Evolutionary conservation across 2,888 invertebrate species (phyloP).

Genomic region (Drosophila diplacantha): DNA sequence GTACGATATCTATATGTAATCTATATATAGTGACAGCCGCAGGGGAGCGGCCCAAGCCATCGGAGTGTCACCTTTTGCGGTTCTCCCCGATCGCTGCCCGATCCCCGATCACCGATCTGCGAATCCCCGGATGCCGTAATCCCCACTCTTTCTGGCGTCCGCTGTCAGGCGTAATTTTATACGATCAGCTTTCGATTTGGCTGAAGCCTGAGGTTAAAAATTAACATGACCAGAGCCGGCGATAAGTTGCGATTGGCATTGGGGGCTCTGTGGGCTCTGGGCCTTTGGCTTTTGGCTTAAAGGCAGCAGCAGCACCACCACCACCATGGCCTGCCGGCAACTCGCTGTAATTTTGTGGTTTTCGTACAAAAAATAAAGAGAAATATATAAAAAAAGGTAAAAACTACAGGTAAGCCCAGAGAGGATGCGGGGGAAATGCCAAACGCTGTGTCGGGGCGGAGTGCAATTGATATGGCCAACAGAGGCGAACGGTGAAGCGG

Average conservation of each 20-base stretch:
- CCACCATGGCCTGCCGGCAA: constrained; percentile 4
- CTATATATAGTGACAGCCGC: constrained; percentile 54
- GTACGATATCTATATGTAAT: constrained; percentile 59
- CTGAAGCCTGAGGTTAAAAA: constrained; percentile 72
- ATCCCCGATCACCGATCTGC: constrained; percentile 15
- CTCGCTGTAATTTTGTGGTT: constrained; percentile 69
- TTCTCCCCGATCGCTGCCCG: constrained; percentile 36
- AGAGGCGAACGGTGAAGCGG: constrained; percentile 42
- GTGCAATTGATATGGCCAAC: constrained; percentile 63
- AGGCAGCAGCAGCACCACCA: constrained; percentile 5
- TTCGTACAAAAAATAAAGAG: constrained; percentile 49
- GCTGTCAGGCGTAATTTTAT: constrained; percentile 71
- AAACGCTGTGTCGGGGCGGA: constrained; percentile 36
- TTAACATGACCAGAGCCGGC: constrained; percentile 64
- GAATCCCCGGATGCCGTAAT: constrained; percentile 19
- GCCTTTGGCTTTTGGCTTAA: constrained; percentile 15
- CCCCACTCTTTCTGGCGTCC: constrained; percentile 32
- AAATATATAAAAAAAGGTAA: constrained; percentile 12
- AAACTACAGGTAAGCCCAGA: constrained; percentile 6
- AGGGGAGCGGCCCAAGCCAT: constrained; percentile 52
- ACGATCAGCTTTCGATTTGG: constrained; percentile 71
- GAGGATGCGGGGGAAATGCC: constrained; percentile 23
- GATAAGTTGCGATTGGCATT: constrained; percentile 69
- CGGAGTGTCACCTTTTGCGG: constrained; percentile 70
- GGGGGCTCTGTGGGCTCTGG: constrained; percentile 39